These are phyloP conservation scores for Lichenostomus cassidix DNA, from an alignment of 2,113 vertebrate genomes.

Conservation along the genomic window DNA sequence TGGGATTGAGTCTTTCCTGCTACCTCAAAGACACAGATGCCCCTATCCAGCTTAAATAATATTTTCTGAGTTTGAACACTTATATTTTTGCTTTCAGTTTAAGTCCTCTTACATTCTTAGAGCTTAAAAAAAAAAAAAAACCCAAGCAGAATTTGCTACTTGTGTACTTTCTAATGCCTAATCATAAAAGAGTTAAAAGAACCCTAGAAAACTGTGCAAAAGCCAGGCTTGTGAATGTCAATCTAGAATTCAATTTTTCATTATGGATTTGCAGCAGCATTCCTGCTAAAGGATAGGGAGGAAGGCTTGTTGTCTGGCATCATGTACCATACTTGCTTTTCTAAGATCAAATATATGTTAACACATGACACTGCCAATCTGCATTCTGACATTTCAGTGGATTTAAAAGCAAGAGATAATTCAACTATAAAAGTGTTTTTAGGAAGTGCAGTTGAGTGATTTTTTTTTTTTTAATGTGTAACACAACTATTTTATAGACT, in stretches of 20 bases:
- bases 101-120: neutral
- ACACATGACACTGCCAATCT: neutral
- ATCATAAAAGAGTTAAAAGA: neutral
- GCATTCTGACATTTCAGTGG: neutral
- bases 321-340: neutral
- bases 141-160: neutral
- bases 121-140: neutral
- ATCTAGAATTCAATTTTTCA: neutral
- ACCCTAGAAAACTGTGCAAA: neutral
- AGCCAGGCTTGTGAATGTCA: neutral
- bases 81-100: neutral
- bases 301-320: fast-evolving
- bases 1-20: neutral
- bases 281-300: neutral
- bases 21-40: neutral
- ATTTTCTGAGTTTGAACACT: neutral
- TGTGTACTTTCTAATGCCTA: neutral
- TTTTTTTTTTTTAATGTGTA: neutral
- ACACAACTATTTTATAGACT: neutral
- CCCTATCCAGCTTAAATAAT: neutral
- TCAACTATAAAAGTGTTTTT: neutral
- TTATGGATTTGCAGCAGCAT: neutral
- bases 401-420: neutral
- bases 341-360: neutral
- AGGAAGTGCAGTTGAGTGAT: neutral